Conservation (phyloP, 2,888 invertebrate species). For the Nesidiocoris tenuis region DNA sequence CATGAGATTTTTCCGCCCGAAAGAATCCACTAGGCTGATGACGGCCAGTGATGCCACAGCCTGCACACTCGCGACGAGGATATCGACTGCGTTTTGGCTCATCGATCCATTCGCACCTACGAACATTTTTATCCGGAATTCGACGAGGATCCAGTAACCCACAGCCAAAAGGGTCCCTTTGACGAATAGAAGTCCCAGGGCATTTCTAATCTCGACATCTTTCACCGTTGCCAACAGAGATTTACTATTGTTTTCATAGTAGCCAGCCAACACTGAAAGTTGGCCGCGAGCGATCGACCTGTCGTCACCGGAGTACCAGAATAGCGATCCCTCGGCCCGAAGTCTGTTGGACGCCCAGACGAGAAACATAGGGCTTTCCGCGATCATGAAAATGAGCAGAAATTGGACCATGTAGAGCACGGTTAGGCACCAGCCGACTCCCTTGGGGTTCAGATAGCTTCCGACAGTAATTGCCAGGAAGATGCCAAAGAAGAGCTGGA, state of each 20-base stretch:
- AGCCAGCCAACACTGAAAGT: constrained; percentile 1
- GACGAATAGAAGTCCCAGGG: constrained; percentile 7
- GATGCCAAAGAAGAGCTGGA: constrained; percentile 10
- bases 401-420: neutral
- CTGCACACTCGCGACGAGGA: neutral
- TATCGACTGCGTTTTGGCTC: neutral
- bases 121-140: neutral
- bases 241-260: neutral
- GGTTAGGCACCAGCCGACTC: neutral
- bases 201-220: neutral
- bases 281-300: constrained; percentile 15
- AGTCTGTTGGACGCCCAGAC: neutral
- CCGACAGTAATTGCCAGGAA: neutral
- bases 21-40: neutral
- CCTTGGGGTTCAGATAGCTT: neutral
- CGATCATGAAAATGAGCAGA: neutral
- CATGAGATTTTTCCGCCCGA: constrained; percentile 17
- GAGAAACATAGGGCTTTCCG: constrained; percentile 27
- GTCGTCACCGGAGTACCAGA: constrained; percentile 19
- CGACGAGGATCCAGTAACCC: neutral
- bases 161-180: neutral
- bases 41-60: neutral
- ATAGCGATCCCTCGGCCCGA: constrained; percentile 31
- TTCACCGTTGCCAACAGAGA: neutral
- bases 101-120: neutral